phyloP scores from a whole-genome alignment of 2,113 vertebrate species.

The Mormyrus lacerda region DNA sequence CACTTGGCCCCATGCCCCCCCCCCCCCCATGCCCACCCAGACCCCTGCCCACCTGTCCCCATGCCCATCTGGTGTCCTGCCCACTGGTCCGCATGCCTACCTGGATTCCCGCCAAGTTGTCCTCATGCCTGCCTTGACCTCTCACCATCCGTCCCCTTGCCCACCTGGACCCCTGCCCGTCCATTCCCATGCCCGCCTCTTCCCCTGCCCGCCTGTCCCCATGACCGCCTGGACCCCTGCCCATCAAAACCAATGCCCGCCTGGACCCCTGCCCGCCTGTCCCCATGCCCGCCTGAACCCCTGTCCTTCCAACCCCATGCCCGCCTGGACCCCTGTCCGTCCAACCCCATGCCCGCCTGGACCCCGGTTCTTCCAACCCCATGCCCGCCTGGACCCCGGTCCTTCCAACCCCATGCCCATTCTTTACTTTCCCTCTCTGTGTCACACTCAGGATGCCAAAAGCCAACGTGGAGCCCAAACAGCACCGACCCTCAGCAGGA shows the following conservation, averaged over 20 bases:
- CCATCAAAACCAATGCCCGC: no score
- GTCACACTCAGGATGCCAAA: not conserved
- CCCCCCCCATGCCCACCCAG: not conserved
- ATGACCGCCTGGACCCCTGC: no score
- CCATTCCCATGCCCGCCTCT: not conserved
- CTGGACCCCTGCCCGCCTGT: not conserved
- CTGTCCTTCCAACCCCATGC: not conserved
- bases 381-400: not conserved
- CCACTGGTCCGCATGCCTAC: no score
- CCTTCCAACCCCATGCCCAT: no score
- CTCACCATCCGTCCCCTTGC: not conserved
- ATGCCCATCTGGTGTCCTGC: not conserved
- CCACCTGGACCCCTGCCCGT: not conserved
- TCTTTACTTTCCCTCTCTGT: not conserved
- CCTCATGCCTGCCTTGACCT: no score
- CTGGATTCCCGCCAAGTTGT: no score
- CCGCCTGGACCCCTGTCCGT: not conserved
- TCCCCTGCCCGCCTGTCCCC: not conserved
- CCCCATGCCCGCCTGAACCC: no score
- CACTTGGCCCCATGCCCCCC: not conserved
- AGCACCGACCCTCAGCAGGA: not conserved
- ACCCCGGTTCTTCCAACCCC: not conserved
- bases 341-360: not conserved
- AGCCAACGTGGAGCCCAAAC: not conserved
- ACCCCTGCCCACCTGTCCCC: not conserved